Base-by-base conservation (phyloP, 2,888 invertebrate genomes). In the Hipparchia sbordonii region DNA sequence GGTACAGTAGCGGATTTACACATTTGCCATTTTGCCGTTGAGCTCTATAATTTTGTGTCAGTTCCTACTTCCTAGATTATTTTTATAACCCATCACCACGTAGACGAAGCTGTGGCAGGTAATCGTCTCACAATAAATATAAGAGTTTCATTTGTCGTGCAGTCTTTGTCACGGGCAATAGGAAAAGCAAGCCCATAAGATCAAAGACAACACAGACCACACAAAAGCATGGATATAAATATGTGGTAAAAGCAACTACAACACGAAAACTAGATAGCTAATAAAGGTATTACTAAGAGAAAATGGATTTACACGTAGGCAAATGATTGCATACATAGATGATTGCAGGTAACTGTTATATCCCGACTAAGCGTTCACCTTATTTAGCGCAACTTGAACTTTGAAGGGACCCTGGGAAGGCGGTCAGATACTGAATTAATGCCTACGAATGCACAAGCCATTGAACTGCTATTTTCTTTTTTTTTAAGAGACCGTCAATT, bases 331-430 rank as follows among this genome's bases (percentile, higher is more conserved):
- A 60, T n/a, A n/a, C n/a, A n/a, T n/a, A n/a, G n/a, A 62, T 61
- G 60, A 54, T 60, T 65, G 52, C 67, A 60, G 59, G 70, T 67
- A 70, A 72, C 75, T 73, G 73, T 73, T 72, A 33, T 45, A 56
- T 57, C 62, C 39, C 60, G 51, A 75, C 67, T 72, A 51, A 46
- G 71, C 57, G 67, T 66, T 67, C 60, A 57, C 65, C 73, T 71
- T 62, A 67, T 70, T 73, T 69, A 71, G 65, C 59, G 70, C 74
- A 71, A 70, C 67, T 75, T 71, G 73, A 75, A 65, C 75, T 75
- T 75, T 67, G 63, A 70, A 75, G 73, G 75, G 75, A 75, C 59
- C 72, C 62, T 75, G 73, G 73, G 73, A 75, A 75, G 67, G 72
- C 52, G 73, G 73, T 59, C 73, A 72, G 66, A 62, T 51, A 48